phyloP scores from a whole-genome alignment of 2,888 invertebrate species.

The Trypoxylon attenuatum region DNA sequence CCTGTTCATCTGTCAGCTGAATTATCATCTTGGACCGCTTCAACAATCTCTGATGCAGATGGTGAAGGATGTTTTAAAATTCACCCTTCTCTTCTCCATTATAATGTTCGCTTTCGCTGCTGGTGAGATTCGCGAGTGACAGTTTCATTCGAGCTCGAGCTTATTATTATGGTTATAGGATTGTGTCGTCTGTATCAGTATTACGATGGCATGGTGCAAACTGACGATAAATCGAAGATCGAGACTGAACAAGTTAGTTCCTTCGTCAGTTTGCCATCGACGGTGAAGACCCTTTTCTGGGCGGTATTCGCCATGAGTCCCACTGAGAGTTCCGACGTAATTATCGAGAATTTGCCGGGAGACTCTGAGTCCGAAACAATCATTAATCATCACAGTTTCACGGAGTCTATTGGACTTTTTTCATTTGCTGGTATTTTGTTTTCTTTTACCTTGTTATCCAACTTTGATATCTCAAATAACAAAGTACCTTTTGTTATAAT shows the following conservation, averaged over 20 bases:
- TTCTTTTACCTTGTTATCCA: background rate
- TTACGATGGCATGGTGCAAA: conserved; percentile 80
- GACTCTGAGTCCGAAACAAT: conserved; percentile 74
- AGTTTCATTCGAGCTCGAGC: too few relatives aligned
- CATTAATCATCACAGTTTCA: conserved; percentile 78
- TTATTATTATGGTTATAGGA: conserved; percentile 63
- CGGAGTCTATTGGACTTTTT: conserved; percentile 82
- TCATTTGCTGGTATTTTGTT: conserved; percentile 76
- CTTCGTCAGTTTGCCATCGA: conserved; percentile 78
- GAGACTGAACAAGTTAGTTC: conserved; percentile 78
- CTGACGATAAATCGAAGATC: conserved; percentile 77
- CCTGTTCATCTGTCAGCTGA: conserved; percentile 80
- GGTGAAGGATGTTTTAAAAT: conserved; percentile 81
- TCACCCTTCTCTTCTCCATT: conserved; percentile 79
- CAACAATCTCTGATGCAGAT: conserved; percentile 82
- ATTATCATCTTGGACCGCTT: conserved; percentile 80
- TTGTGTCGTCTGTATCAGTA: conserved; percentile 80
- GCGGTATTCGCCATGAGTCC: conserved; percentile 82
- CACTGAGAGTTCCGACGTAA: conserved; percentile 80
- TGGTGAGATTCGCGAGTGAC: conserved; percentile 63
- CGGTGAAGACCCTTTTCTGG: conserved; percentile 83
- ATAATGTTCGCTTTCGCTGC: conserved; percentile 75
- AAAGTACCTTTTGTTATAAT: too few relatives aligned
- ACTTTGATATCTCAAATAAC: too few relatives aligned
- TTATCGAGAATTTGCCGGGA: conserved; percentile 79